These are phyloP conservation scores for Ochotona curzoniae DNA, from an alignment of 2,113 vertebrate species.

Conservation along the genomic window DNA sequence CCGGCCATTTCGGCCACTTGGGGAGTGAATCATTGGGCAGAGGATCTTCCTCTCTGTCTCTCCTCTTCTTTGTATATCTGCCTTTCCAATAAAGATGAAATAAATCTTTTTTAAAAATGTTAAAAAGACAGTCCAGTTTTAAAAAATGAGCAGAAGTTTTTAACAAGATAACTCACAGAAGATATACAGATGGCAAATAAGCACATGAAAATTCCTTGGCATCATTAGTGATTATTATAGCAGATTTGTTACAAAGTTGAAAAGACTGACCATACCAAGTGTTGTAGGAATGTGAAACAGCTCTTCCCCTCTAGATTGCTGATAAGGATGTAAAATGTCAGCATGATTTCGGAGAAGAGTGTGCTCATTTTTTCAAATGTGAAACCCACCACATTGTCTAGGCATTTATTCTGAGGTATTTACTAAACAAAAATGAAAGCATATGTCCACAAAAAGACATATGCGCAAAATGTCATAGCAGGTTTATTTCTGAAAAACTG, in stretches of 20 bases:
- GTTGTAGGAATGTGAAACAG: not conserved
- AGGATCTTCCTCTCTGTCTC: no score
- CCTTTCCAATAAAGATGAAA: no score
- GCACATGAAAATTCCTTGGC: not conserved
- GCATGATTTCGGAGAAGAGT: not conserved
- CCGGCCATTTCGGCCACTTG: no score
- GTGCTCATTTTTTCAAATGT: not conserved
- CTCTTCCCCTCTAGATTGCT: not conserved
- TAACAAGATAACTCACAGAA: not conserved
- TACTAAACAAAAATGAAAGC: constrained; percentile 43
- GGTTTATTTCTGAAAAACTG: not conserved
- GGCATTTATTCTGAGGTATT: not conserved
- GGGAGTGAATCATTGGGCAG: no score
- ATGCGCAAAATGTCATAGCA: not conserved
- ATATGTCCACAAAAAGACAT: not conserved
- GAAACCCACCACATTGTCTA: not conserved
- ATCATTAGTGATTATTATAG: not conserved
- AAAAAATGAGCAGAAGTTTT: not conserved
- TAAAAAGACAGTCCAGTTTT: not conserved
- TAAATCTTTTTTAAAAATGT: not conserved
- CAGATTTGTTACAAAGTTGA: not conserved
- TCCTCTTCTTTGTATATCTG: no score
- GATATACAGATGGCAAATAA: not conserved
- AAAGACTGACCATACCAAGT: not conserved
- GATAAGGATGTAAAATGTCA: not conserved